Conservation (phyloP, 2,113 vertebrate species). For the Sceloporus undulatus region DNA sequence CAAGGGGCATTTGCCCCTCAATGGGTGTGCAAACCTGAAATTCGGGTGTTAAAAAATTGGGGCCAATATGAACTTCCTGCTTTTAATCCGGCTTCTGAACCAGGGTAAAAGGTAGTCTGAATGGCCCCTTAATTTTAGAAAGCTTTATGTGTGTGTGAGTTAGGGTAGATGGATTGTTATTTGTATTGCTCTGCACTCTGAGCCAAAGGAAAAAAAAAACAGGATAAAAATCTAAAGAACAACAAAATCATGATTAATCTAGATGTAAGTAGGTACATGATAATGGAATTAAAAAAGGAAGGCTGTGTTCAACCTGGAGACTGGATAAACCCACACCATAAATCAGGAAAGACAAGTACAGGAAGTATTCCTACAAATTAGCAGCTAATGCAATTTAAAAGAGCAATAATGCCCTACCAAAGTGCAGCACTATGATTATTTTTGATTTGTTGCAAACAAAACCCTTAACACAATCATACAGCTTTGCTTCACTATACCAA, state of each 20-base stretch:
- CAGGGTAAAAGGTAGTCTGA: too few relatives aligned
- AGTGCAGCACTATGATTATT: slow-evolving; percentile 19
- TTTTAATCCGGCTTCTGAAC: too few relatives aligned
- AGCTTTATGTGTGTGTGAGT: background rate
- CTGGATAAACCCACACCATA: slow-evolving; percentile 31
- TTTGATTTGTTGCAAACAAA: slow-evolving; percentile 48
- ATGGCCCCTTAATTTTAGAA: too few relatives aligned
- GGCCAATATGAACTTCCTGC: too few relatives aligned
- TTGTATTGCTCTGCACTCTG: background rate
- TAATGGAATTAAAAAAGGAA: slow-evolving; percentile 26
- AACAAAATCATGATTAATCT: background rate
- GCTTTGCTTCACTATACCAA: slow-evolving; percentile 38
- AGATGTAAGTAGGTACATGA: background rate
- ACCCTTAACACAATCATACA: slow-evolving; percentile 24
- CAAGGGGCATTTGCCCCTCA: too few relatives aligned
- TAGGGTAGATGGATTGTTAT: background rate
- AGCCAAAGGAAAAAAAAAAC: background rate
- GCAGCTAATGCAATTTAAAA: slow-evolving; percentile 33
- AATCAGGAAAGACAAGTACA: slow-evolving; percentile 27
- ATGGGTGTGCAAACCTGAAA: too few relatives aligned
- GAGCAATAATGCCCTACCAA: slow-evolving; percentile 42
- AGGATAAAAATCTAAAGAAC: slow-evolving; percentile 14
- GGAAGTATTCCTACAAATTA: background rate
- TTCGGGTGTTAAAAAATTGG: too few relatives aligned
- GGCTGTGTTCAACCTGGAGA: slow-evolving; percentile 3